phyloP scores from a whole-genome alignment of 2,888 invertebrate species.

The Hipparchia semele region DNA sequence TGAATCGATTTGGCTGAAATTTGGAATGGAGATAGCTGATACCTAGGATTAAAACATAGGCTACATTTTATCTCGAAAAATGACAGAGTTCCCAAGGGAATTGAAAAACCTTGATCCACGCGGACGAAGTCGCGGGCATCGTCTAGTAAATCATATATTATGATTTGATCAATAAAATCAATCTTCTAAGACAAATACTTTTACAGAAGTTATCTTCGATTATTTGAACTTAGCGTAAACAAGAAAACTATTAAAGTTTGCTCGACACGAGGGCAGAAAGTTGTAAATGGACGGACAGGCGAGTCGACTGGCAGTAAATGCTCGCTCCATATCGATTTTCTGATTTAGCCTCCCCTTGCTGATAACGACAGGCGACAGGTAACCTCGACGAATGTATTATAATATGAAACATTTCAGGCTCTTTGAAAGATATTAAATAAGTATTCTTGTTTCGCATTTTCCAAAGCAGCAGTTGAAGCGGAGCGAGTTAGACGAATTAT shows the following conservation, averaged over 20 bases:
- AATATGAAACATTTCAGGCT: not conserved
- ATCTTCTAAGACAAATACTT: not conserved
- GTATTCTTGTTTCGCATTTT: not conserved
- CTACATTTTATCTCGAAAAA: too few relatives aligned
- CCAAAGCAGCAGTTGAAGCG: not conserved
- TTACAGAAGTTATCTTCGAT: not conserved
- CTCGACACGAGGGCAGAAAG: constrained; percentile 48
- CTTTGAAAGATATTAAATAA: not conserved
- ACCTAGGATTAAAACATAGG: too few relatives aligned
- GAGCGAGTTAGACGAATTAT: not conserved
- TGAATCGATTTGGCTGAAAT: too few relatives aligned
- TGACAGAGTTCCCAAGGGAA: too few relatives aligned
- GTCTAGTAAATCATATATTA: too few relatives aligned
- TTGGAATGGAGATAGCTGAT: too few relatives aligned
- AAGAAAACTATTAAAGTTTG: constrained; percentile 48
- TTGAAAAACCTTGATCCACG: too few relatives aligned
- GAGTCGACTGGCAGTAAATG: constrained; percentile 53
- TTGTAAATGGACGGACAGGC: constrained; percentile 55
- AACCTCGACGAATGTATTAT: constrained; percentile 42
- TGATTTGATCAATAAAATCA: not conserved
- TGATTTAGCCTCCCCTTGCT: constrained; percentile 75
- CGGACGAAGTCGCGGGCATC: too few relatives aligned
- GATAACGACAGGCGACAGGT: constrained; percentile 72
- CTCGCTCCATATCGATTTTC: constrained; percentile 73
- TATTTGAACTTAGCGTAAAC: constrained; percentile 19